Percentiles rank a stretch among this genome's conserved stretches.
Conservation (phyloP, 1,140 invertebrate genomes). For the Micrasema minimum region DNA sequence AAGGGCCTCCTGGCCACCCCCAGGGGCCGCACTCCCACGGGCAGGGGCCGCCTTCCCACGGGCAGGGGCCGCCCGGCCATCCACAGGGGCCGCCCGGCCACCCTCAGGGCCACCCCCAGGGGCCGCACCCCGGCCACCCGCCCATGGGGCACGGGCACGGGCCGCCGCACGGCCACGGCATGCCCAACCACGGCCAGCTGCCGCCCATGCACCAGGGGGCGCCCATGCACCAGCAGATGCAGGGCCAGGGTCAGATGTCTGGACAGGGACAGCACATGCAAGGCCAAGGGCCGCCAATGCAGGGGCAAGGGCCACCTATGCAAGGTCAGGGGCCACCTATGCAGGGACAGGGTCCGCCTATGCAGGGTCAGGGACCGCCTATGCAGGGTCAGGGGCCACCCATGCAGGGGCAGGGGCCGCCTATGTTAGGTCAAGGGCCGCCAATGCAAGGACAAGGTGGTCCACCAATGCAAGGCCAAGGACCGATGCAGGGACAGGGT, state of each 20-base stretch:
- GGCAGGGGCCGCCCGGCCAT: conserved; percentile 48
- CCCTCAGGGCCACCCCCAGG: conserved; percentile 42
- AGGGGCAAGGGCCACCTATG: conserved; percentile 55
- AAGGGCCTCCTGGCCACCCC: conserved; percentile 57
- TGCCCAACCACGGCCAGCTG: conserved; percentile 40
- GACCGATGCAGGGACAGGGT: conserved; percentile 42
- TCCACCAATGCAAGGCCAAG: conserved; percentile 48
- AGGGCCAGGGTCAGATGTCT: conserved; percentile 54
- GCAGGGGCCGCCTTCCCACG: conserved; percentile 37
- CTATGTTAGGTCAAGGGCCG: conserved; percentile 50
- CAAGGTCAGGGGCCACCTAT: conserved; percentile 41
- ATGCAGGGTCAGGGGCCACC: conserved; percentile 50
- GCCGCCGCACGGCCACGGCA: conserved; percentile 45
- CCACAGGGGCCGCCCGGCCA: conserved; percentile 35
- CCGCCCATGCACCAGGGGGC: conserved; percentile 52
- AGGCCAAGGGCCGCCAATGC: conserved; percentile 48
- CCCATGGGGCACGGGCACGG: conserved; percentile 39
- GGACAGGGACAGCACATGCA: conserved; percentile 45
- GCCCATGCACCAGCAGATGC: conserved; percentile 44
- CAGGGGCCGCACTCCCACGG: conserved; percentile 47
- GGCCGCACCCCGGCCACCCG: conserved; percentile 45
- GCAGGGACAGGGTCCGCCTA: conserved; percentile 42
- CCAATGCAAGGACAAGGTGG: conserved; percentile 49
- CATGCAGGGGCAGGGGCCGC: conserved; percentile 45
- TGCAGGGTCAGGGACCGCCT: conserved; percentile 45